phyloP scores from a whole-genome alignment of 2,888 invertebrate genomes.

The Sclerodermus sp. region DNA sequence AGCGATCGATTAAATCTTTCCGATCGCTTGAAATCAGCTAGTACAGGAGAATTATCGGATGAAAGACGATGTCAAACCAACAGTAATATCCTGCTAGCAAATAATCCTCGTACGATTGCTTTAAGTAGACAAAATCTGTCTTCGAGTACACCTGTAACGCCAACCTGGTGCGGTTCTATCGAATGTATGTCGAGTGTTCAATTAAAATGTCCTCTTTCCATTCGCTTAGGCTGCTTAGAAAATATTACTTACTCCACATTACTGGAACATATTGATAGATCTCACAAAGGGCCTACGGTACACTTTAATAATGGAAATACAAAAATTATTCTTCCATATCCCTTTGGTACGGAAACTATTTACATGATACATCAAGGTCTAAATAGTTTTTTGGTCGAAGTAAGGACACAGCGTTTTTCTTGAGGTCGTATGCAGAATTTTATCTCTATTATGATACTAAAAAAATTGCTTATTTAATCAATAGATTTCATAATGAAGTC shows the following conservation, averaged over 20 bases:
- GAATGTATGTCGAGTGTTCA: slow-evolving; percentile 39
- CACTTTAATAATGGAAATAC: slow-evolving; percentile 41
- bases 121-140: slow-evolving; percentile 21
- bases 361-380: slow-evolving; percentile 42
- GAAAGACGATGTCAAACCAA: slow-evolving; percentile 5
- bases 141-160: slow-evolving; percentile 38
- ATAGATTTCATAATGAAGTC: no score
- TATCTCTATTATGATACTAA: no score
- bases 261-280: slow-evolving; percentile 40
- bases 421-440: no score
- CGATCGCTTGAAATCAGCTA: slow-evolving; percentile 50
- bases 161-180: slow-evolving; percentile 48
- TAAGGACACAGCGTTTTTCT: slow-evolving; percentile 13
- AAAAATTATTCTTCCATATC: slow-evolving; percentile 41
- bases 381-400: slow-evolving; percentile 48
- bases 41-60: slow-evolving; percentile 48
- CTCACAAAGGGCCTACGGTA: slow-evolving; percentile 40
- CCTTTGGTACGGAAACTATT: slow-evolving; percentile 37
- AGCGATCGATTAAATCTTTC: slow-evolving; percentile 30
- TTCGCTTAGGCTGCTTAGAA: slow-evolving; percentile 32
- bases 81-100: neutral
- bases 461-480: no score
- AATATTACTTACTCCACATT: slow-evolving; percentile 31
- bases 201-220: slow-evolving; percentile 39
- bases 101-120: slow-evolving; percentile 1